Conservation (phyloP, 2,113 vertebrate genomes). For the Anolis carolinensis region DNA sequence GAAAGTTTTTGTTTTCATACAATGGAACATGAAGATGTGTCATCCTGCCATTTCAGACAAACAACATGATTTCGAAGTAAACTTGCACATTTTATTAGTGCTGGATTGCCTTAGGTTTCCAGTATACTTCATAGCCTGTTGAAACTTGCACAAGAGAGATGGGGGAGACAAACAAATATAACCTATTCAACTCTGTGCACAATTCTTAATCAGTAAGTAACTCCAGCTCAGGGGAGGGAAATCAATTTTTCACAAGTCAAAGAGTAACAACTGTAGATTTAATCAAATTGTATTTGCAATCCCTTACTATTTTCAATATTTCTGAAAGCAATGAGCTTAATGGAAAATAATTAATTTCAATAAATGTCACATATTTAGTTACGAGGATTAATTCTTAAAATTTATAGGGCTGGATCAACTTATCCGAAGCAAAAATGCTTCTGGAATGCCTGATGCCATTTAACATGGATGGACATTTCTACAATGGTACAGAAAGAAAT, state of each 20-base stretch:
- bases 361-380: constrained; percentile 78
- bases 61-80: constrained; percentile 53
- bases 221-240: constrained; percentile 66
- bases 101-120: constrained; percentile 44
- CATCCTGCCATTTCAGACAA: constrained; percentile 71
- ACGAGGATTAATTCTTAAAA: constrained; percentile 69
- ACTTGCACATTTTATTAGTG: constrained; percentile 48
- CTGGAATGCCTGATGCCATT: constrained; percentile 60
- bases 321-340: constrained; percentile 73
- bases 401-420: constrained; percentile 70
- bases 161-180: constrained; percentile 43
- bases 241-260: constrained; percentile 77
- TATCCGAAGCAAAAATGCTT: constrained; percentile 67
- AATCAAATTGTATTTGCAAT: constrained; percentile 79
- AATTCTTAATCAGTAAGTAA: constrained; percentile 72
- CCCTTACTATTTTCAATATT: constrained; percentile 74
- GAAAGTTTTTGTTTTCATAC: constrained; percentile 73
- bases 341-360: constrained; percentile 78
- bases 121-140: constrained; percentile 51
- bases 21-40: constrained; percentile 77
- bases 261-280: constrained; percentile 76
- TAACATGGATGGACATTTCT: constrained; percentile 63
- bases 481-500: constrained; percentile 54
- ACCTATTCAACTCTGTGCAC: constrained; percentile 53
- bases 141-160: constrained; percentile 58